phyloP scores from a whole-genome alignment of 1,140 invertebrate species.

The Hycleus cichorii region DNA sequence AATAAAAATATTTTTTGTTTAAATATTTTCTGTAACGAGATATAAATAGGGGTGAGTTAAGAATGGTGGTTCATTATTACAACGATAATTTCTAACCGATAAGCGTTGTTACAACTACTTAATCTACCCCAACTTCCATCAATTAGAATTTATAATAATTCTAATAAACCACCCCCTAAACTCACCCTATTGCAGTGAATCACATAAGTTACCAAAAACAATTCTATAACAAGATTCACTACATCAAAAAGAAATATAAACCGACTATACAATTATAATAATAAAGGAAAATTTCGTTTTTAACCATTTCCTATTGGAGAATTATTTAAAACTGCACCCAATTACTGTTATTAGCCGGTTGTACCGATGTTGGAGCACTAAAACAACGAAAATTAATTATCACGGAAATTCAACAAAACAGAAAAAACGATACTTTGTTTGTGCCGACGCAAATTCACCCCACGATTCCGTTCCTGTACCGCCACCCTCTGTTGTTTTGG shows the following conservation, averaged over 20 bases:
- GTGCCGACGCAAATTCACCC: conserved; percentile 72
- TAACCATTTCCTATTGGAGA: no score
- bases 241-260: background rate
- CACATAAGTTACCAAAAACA: conserved; percentile 6
- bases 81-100: no score
- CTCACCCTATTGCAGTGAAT: conserved; percentile 7
- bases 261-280: conserved; percentile 1
- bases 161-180: no score
- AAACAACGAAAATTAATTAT: conserved; percentile 16
- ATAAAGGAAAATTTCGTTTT: background rate
- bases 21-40: no score
- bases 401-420: background rate
- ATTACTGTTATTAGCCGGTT: conserved; percentile 47
- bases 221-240: conserved; percentile 7
- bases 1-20: background rate
- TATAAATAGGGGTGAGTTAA: no score
- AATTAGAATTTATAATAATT: no score
- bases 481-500: conserved; percentile 44
- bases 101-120: no score
- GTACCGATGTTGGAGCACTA: conserved; percentile 43
- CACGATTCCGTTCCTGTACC: conserved; percentile 44
- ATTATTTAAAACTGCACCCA: conserved; percentile 63
- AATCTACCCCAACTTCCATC: no score
- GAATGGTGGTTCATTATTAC: no score
- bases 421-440: conserved; percentile 40